Percentiles rank a stretch among this genome's conserved stretches.
These are phyloP conservation scores for Nothocercus nigrocapillus DNA, from an alignment of 2,113 vertebrate genomes.

Conservation along the genomic window DNA sequence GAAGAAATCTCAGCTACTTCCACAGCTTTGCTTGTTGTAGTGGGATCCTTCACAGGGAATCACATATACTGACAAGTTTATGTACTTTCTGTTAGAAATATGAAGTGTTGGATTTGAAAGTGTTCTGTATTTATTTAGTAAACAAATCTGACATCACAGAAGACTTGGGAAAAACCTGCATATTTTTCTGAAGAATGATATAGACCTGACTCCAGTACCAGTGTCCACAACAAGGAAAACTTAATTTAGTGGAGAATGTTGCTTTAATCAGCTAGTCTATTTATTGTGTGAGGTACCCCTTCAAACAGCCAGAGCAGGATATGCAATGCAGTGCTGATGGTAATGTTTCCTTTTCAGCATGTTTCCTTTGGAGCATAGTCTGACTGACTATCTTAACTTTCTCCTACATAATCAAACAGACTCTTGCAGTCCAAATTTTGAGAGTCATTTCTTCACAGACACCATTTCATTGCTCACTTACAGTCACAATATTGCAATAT, in stretches of 20 bases:
- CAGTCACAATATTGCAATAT: background rate
- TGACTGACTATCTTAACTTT: background rate
- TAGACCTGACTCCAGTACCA: background rate
- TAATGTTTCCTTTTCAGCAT: background rate
- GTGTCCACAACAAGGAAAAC: background rate
- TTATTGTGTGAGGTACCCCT: background rate
- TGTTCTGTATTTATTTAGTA: background rate
- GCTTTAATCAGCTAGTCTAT: background rate
- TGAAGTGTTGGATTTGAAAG: background rate
- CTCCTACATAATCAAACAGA: background rate
- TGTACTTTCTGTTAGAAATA: background rate
- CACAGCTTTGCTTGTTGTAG: background rate
- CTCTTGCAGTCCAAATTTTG: background rate
- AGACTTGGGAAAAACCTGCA: background rate
- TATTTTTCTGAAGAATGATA: background rate
- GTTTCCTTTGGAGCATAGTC: background rate
- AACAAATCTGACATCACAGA: background rate
- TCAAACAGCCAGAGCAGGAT: background rate
- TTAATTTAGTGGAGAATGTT: background rate
- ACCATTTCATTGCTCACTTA: background rate
- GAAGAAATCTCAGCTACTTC: background rate
- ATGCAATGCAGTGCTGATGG: accelerated
- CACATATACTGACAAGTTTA: background rate
- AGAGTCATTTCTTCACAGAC: background rate
- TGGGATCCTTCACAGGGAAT: background rate